Evolutionary conservation across 2,888 invertebrate species (phyloP).

Genomic region (Lasioglossum calceatum): DNA sequence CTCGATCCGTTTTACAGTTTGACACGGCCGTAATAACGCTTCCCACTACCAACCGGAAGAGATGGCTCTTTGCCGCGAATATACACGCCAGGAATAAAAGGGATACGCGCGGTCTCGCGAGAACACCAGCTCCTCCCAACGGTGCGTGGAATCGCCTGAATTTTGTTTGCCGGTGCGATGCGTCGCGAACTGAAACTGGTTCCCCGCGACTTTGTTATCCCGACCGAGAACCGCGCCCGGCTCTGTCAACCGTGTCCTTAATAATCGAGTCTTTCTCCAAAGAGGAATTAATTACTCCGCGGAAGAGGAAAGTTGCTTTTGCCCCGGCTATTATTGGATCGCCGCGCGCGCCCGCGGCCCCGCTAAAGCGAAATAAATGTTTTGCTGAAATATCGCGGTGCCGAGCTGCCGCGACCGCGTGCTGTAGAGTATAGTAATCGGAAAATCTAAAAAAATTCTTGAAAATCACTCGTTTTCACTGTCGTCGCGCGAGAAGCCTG

Average conservation of each 20-base stretch:
- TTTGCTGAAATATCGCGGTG: background rate
- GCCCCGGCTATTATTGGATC: background rate
- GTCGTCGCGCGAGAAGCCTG: too few species aligned
- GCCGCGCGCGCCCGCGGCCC: background rate
- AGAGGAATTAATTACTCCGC: slow-evolving; percentile 14
- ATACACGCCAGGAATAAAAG: background rate
- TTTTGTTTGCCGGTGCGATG: background rate
- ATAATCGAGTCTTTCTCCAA: slow-evolving; percentile 5
- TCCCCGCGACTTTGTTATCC: background rate
- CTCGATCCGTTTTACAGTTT: slow-evolving; percentile 53
- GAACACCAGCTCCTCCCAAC: background rate
- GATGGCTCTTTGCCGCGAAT: background rate
- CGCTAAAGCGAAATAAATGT: background rate
- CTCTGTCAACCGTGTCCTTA: slow-evolving; percentile 8
- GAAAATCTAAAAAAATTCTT: background rate
- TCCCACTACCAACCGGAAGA: background rate
- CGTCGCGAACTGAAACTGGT: background rate
- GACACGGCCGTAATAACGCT: slow-evolving; percentile 28
- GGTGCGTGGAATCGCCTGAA: background rate
- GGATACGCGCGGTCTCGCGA: slow-evolving; percentile 25
- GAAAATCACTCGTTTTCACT: too few species aligned
- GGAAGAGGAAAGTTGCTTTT: background rate
- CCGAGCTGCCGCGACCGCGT: too few species aligned
- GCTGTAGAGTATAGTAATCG: background rate
- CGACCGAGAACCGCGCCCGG: background rate